Evolutionary conservation across 2,113 vertebrate genomes (phyloP), one percentile per base, ranked within the genome.

Genomic region (Semicossyphus pulcher): DNA sequence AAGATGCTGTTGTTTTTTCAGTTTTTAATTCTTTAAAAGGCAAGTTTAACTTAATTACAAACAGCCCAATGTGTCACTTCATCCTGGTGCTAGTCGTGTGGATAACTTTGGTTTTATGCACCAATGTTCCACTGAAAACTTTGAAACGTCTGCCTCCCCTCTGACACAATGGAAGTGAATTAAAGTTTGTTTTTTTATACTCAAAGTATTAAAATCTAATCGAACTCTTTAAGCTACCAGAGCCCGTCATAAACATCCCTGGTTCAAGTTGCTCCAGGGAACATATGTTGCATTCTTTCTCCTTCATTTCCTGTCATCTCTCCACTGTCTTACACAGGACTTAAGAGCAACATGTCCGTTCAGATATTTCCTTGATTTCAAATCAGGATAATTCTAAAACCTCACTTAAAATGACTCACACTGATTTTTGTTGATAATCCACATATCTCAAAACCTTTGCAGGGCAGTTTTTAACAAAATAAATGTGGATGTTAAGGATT

Each of bases 1-100:
- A 53, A 15, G 21, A 23, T 0, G 36, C 2, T 5, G 3, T 26
- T 16, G 42, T 21, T 1, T 16, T 45, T 39, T 2, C 3, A 12
- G 10, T 20, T 58, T 66, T 51, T 37, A 39, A 49, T 57, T 66
- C 12, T 57, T 66, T 36, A 36, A 62, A 54, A 18, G 25, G 25
- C 29, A 10, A 21, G 10, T 57, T 76, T 11, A 60, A 1, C 41
- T 16, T 20, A 64, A 71, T 62, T 41, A 36, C n/a, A 72, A 67
- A 34, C 29, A 14, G 2, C 32, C 10, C 12, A 28, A 18, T 47
- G 44, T 29, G 12, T 42, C 15, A 20, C 7, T 61, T 7, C 39
- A 32, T 4, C 4, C 5, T 39, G 0, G 18, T 45, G 6, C 23
- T 4, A 34, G 7, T 20, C 26, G 18, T 29, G 21, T 4, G 25